These are phyloP conservation scores for Nebria ingens DNA, from an alignment of 1,140 invertebrate species.

Conservation along the genomic window DNA sequence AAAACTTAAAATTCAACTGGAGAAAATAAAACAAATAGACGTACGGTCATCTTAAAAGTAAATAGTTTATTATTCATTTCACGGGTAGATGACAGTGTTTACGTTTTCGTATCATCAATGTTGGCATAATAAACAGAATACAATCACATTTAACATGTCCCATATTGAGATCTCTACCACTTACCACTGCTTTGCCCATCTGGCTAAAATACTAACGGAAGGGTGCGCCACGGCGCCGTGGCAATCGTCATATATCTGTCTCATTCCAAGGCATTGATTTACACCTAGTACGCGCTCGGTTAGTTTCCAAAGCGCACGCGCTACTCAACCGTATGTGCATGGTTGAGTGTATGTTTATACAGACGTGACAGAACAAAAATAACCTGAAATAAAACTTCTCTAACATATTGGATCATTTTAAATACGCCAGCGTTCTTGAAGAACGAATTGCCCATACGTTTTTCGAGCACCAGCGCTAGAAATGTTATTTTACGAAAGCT, in stretches of 20 bases:
- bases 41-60: no score
- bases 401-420: slow-evolving; percentile 9
- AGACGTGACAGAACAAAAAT: slow-evolving; percentile 6
- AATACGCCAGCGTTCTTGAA: not conserved
- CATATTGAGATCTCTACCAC: not conserved
- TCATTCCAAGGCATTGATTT: slow-evolving; percentile 1
- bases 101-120: not conserved
- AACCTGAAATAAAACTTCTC: not conserved
- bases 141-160: not conserved
- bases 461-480: no score
- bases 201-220: no score
- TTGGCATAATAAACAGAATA: not conserved
- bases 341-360: not conserved
- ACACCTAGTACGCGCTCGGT: not conserved
- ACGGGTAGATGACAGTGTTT: no score
- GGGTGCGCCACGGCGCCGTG: not conserved
- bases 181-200: no score
- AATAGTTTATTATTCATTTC: no score
- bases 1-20: no score
- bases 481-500: no score
- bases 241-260: not conserved
- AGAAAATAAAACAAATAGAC: no score
- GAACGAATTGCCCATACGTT: not conserved
- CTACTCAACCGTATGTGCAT: not conserved
- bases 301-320: not conserved